Percentiles rank a stretch among this genome's conserved stretches.
These are phyloP conservation scores for Megalops atlanticus DNA, from an alignment of 2,113 vertebrate species.

Conservation along the genomic window DNA sequence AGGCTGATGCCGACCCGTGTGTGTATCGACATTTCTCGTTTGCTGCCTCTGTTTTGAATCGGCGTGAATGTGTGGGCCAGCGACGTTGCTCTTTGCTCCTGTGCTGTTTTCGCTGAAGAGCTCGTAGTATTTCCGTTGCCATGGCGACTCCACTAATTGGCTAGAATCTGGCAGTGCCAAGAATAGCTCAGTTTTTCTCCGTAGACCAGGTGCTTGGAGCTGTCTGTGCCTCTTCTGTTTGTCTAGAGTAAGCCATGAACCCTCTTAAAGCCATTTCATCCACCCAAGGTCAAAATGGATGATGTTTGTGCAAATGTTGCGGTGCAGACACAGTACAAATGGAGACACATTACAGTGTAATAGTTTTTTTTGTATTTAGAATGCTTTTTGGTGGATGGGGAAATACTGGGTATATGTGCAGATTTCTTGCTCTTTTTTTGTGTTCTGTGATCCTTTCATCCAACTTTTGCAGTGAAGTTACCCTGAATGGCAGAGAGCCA, in stretches of 20 bases:
- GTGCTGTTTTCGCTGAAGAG: conserved; percentile 51
- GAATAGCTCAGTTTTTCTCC: conserved; percentile 15
- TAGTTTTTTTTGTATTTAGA: too few species aligned
- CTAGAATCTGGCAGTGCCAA: conserved; percentile 33
- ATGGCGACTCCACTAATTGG: conserved; percentile 59
- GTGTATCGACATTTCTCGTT: background rate
- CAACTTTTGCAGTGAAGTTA: background rate
- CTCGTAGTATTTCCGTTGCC: conserved; percentile 61
- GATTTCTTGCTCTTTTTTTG: background rate
- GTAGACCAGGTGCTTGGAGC: background rate
- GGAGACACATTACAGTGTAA: background rate
- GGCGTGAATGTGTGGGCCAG: conserved; percentile 44
- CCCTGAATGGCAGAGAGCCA: background rate
- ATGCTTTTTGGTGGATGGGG: background rate
- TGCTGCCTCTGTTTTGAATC: conserved; percentile 32
- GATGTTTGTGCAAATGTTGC: background rate
- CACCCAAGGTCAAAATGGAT: background rate
- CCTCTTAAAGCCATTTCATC: background rate
- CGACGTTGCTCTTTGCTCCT: conserved; percentile 55
- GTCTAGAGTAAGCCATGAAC: background rate
- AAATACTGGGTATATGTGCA: background rate
- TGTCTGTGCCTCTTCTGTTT: background rate
- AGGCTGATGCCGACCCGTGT: background rate
- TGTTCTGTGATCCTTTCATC: background rate
- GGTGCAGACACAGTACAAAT: background rate